Evolutionary conservation across 1,140 invertebrate species (phyloP), one percentile per base, ranked within the genome.

Genomic region (Leguminivora glycinivorella): DNA sequence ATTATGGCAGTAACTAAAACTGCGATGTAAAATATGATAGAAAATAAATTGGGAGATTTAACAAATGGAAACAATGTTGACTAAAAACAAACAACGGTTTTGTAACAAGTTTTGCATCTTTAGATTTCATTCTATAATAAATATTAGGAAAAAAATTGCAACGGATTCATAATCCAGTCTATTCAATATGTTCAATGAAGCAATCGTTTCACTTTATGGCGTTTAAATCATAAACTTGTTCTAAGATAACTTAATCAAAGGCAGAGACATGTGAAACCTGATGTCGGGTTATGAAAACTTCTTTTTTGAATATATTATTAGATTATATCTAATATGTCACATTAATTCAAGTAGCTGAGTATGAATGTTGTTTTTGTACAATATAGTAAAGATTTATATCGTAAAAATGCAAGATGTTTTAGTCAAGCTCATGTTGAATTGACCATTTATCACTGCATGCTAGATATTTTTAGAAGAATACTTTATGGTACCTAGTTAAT

Each of bases 141-240:
- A 31, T 31, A 31, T 31, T 31, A 31, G 0, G 31, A 10, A 34
- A 1, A 52, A 22, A 52, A 52, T 52, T 52, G 43, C 6, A 52
- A 6, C 38, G 38, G 12, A 22, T 22, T 52, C 19, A 52, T 22
- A 52, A 19, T 22, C 14, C 40, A 43, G 40, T 43, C 43, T 47
- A 47, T 10, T 7, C 14, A 22, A 52, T 22, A 19, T 52, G 19
- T 22, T 52, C 7, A 52, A 52, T 52, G 19, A 52, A 52, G 19
- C 19, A 22, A 52, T 47, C n/a, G 43, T 52, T 7, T 19, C 19
- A 52, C 47, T 52, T 52, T 22, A 52, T 19, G 17, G 7, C 3
- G 19, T 52, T 22, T 63, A 63, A 63, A 63, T 31, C 58, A 60
- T 29, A 34, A 63, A 63, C 58, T 63, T 17, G 58, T 63, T 63